Evolutionary conservation across 2,888 invertebrate species (phyloP), one percentile per base, ranked within the genome.

Genomic region (Acronicta psi): DNA sequence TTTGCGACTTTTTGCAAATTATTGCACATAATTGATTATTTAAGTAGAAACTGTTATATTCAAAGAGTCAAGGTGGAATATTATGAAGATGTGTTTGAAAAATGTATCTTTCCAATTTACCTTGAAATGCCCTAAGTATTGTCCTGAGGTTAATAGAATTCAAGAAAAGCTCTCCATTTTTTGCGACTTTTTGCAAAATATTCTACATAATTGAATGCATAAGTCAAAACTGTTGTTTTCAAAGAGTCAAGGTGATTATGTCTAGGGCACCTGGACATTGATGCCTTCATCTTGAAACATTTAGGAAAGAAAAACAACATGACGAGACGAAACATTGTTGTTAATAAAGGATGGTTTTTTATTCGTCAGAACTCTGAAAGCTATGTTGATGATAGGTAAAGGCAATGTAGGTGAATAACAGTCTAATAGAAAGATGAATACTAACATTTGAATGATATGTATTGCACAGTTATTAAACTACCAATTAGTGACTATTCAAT

Each of bases 141-240:
- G 51, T 18, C 17, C 16, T 49, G 31, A 55, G 49, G 42, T 45
- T 68, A 56, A 71, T 47, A 45, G 14, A 45, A 60, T 64, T 68
- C 55, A 40, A 37, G 60, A 63, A 73, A 75, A 58, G 63, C 43
- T 36, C 11, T 10, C 16, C 23, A 53, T 41, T 45, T 42, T 47
- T 53, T 34, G 25, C 18, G 20, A 16, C 23, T 47, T 51, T 58
- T 58, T n/a, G n/a, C 34, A 6, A 34, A n/a, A 34, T 29, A 34
- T 34, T 34, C n/a, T 1, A 34, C 2, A 13, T 31, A 42, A 38
- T 38, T 46, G n/a, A 44, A 62, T 51, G 44, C 34, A 7, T 10
- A 3, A 41, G 55, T 66, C 38, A 6, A 41, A 69, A 59, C 60
- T 66, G 52, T 47, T 54, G 46, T 61, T 71, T 63, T 60, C 11